phyloP scores from a whole-genome alignment of 2,888 invertebrate genomes.

The Sarcophaga caerulescens region DNA sequence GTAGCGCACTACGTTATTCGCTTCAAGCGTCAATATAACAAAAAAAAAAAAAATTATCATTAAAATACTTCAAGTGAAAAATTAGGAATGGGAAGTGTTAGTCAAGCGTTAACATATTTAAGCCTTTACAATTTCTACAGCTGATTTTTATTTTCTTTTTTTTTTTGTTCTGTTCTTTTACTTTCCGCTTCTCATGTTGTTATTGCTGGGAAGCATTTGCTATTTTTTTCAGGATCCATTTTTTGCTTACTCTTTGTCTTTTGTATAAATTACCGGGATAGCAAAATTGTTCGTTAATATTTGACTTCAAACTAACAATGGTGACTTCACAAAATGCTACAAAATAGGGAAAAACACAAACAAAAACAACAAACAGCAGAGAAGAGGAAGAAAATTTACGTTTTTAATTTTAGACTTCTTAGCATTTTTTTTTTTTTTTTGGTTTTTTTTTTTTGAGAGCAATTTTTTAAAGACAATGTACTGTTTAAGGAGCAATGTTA shows the following conservation, averaged over 20 bases:
- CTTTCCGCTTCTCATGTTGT: background rate
- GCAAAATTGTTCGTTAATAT: slow-evolving; percentile 24
- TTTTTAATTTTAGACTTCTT: too few relatives aligned
- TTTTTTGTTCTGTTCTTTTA: background rate
- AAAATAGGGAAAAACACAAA: background rate
- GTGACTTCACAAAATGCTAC: background rate
- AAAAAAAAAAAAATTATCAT: slow-evolving; percentile 6
- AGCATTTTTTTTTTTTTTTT: slow-evolving; percentile 18
- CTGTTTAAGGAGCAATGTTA: background rate
- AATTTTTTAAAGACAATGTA: slow-evolving; percentile 6
- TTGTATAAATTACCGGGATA: slow-evolving; percentile 43
- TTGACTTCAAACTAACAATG: background rate
- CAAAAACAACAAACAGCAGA: background rate
- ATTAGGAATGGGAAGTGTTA: slow-evolving; percentile 30
- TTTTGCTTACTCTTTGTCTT: background rate
- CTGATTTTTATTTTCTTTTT: slow-evolving; percentile 2
- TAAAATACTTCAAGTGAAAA: slow-evolving; percentile 31
- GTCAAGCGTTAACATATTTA: slow-evolving; percentile 59
- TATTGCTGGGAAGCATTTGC: background rate
- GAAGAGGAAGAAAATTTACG: too few relatives aligned
- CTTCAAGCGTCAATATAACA: background rate
- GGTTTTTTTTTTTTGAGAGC: background rate
- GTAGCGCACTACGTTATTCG: slow-evolving; percentile 1
- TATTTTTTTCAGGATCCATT: background rate
- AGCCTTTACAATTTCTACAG: slow-evolving; percentile 46